A percentile compares a stretch with the other conserved stretches of the same genome.
These are phyloP conservation scores for Camponotus pennsylvanicus DNA, from an alignment of 1,140 invertebrate species.

Conservation along the genomic window DNA sequence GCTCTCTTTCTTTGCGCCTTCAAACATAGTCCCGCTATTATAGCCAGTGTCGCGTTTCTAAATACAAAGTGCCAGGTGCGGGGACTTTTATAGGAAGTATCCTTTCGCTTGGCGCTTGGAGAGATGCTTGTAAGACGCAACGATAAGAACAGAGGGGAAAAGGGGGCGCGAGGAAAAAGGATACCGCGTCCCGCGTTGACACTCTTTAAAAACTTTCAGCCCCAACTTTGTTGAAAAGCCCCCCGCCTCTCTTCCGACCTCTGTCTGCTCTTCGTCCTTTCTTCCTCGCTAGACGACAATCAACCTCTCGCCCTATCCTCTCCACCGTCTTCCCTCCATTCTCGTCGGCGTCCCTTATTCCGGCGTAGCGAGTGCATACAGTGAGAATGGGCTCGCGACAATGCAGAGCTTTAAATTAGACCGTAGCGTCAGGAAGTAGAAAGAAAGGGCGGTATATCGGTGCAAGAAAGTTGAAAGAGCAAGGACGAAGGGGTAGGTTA, in stretches of 20 bases:
- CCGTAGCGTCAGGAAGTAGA: conserved; percentile 55
- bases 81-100: conserved; percentile 41
- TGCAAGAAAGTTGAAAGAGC: neutral
- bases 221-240: conserved; percentile 79
- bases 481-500: neutral
- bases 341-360: conserved; percentile 53
- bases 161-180: conserved; percentile 33
- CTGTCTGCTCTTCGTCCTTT: conserved; percentile 61
- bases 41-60: conserved; percentile 28
- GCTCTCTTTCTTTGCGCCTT: neutral
- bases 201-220: conserved; percentile 82
- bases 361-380: conserved; percentile 64
- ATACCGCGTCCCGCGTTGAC: conserved; percentile 73
- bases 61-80: conserved; percentile 54
- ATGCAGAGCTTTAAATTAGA: conserved; percentile 79
- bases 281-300: conserved; percentile 64
- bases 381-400: conserved; percentile 71
- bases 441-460: conserved; percentile 12
- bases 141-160: conserved; percentile 25
- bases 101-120: conserved; percentile 36
- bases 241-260: conserved; percentile 57
- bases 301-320: conserved; percentile 60
- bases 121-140: conserved; percentile 52
- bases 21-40: conserved; percentile 17
- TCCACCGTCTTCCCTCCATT: neutral